phyloP scores from a whole-genome alignment of 2,113 vertebrate genomes.

The Oenanthe melanoleuca region DNA sequence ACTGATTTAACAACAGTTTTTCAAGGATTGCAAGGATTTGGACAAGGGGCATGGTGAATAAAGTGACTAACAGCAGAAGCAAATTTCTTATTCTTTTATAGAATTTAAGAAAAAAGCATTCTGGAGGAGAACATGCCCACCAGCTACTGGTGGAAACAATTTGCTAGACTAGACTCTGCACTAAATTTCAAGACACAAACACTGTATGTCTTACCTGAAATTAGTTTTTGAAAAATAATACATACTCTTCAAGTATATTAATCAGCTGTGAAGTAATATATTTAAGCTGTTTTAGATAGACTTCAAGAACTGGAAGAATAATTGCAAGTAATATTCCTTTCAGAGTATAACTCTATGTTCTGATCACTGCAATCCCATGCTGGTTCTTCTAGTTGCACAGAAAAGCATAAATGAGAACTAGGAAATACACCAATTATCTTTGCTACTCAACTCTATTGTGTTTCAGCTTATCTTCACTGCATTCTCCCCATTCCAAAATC shows the following conservation, averaged over 20 bases:
- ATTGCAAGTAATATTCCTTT: not conserved
- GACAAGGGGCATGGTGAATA: not conserved
- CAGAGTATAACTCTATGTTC: not conserved
- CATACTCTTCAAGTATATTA: not conserved
- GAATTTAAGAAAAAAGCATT: not conserved
- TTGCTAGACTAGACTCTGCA: not conserved
- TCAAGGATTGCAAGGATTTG: not conserved
- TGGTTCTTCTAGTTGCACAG: not conserved
- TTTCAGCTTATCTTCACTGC: not conserved
- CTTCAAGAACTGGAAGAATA: not conserved
- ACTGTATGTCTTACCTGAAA: not conserved
- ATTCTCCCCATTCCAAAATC: conserved; percentile 20
- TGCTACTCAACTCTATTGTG: not conserved
- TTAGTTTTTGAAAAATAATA: not conserved
- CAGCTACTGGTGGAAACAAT: not conserved
- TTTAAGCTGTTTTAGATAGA: not conserved
- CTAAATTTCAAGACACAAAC: not conserved
- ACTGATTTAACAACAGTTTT: not conserved
- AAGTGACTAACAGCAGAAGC: not conserved
- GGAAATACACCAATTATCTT: not conserved
- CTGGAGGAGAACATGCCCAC: not conserved
- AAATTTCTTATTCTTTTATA: not conserved
- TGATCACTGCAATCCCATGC: not conserved
- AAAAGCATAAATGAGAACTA: not conserved
- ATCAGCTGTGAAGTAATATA: not conserved